Evolutionary conservation across 2,113 vertebrate genomes (phyloP).

Genomic region (Aptenodytes patagonicus): DNA sequence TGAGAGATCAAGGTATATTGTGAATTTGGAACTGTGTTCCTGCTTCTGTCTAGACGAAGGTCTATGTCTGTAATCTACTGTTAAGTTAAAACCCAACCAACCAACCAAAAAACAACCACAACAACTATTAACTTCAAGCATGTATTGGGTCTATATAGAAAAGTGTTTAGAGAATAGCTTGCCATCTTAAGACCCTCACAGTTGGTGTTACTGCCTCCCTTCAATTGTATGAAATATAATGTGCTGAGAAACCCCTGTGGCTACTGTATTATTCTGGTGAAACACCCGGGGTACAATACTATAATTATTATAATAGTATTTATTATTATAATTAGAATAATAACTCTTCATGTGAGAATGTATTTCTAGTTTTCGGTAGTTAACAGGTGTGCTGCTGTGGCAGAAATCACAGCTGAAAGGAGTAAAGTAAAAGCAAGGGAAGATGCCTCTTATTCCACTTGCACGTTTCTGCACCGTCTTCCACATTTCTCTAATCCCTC

Average conservation of each 20-base stretch:
- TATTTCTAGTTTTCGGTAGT: neutral
- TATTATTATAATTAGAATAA: neutral
- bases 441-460: neutral
- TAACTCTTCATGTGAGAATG: neutral
- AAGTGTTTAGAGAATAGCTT: neutral
- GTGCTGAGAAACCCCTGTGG: neutral
- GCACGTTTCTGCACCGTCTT: neutral
- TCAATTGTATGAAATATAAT: neutral
- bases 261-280: neutral
- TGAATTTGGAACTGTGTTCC: neutral
- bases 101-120: too few relatives aligned
- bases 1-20: neutral
- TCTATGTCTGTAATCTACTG: too few relatives aligned
- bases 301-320: neutral
- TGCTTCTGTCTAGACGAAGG: neutral
- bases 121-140: neutral
- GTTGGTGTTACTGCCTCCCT: neutral
- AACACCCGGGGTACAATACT: neutral
- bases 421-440: neutral
- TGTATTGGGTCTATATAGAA: too few relatives aligned
- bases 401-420: neutral
- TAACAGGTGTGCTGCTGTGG: neutral
- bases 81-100: neutral
- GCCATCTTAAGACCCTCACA: neutral
- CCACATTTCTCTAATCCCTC: neutral